These are phyloP conservation scores for Melanotaenia parkinsoni DNA, from an alignment of 2,797 vertebrate genomes.

Conservation along the genomic window DNA sequence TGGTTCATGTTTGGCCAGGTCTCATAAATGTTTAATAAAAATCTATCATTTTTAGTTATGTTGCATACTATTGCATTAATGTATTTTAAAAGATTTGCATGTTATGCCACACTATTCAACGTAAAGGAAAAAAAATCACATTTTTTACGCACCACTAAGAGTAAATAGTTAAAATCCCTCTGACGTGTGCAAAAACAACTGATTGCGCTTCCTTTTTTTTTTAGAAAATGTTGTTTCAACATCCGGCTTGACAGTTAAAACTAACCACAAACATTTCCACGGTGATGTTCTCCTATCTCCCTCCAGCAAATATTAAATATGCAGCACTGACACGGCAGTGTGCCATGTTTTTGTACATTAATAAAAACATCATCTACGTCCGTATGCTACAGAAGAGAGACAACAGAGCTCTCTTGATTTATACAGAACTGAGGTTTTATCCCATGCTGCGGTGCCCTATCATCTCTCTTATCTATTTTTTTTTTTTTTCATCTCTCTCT, in stretches of 20 bases:
- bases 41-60: not conserved
- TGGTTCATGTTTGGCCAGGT: not conserved
- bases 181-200: not conserved
- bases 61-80: not conserved
- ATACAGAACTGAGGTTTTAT: conserved; percentile 62
- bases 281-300: conserved; percentile 25
- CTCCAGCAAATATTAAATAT: conserved; percentile 52
- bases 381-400: conserved; percentile 28
- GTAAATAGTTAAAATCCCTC: not conserved
- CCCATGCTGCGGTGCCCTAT: conserved; percentile 63
- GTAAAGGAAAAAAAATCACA: too few relatives aligned
- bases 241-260: conserved; percentile 28
- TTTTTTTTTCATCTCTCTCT: conserved; percentile 37
- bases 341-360: conserved; percentile 50
- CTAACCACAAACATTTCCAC: conserved; percentile 25
- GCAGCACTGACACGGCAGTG: conserved; percentile 18
- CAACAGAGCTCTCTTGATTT: conserved; percentile 68
- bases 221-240: conserved; percentile 5
- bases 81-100: not conserved
- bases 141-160: not conserved
- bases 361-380: conserved; percentile 48
- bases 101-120: too few relatives aligned
- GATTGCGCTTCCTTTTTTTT: not conserved
- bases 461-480: conserved; percentile 65
- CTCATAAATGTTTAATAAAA: not conserved